phyloP scores from a whole-genome alignment of 2,888 invertebrate genomes.

The Sphaerophoria rueppellii region DNA sequence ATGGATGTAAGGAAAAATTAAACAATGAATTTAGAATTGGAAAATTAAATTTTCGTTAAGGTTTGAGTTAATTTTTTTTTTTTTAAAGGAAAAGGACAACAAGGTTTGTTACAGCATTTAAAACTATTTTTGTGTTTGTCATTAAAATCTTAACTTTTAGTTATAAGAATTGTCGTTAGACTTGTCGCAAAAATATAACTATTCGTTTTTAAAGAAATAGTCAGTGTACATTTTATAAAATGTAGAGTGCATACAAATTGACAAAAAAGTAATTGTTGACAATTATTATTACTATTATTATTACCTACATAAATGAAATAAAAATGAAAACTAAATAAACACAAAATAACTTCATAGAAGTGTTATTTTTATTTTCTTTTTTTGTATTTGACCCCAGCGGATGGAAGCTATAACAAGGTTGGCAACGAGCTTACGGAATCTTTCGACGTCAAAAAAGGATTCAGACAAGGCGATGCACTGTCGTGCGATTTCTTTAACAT shows the following conservation, averaged over 20 bases:
- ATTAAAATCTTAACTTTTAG: no score
- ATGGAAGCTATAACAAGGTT: no score
- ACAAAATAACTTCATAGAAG: slow-evolving; percentile 14
- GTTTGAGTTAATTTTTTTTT: neutral
- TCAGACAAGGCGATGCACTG: no score
- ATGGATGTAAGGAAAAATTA: neutral
- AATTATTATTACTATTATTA: slow-evolving; percentile 71
- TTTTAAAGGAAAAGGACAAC: neutral
- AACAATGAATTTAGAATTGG: slow-evolving; percentile 41
- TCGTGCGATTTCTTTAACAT: no score
- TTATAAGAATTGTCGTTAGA: no score
- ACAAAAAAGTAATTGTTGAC: slow-evolving; percentile 68
- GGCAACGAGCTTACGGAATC: no score
- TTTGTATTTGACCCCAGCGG: no score
- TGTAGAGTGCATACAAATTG: slow-evolving; percentile 59
- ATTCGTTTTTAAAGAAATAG: neutral
- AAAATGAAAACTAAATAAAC: slow-evolving; percentile 70
- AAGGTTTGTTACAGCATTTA: neutral
- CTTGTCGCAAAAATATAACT: neutral
- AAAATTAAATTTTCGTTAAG: neutral
- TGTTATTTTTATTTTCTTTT: neutral
- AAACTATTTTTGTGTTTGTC: neutral
- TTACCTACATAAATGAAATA: slow-evolving; percentile 65
- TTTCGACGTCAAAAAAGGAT: no score
- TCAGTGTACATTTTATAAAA: slow-evolving; percentile 9